Evolutionary conservation across 2,113 vertebrate genomes (phyloP).

Genomic region (Taurulus bubalis): DNA sequence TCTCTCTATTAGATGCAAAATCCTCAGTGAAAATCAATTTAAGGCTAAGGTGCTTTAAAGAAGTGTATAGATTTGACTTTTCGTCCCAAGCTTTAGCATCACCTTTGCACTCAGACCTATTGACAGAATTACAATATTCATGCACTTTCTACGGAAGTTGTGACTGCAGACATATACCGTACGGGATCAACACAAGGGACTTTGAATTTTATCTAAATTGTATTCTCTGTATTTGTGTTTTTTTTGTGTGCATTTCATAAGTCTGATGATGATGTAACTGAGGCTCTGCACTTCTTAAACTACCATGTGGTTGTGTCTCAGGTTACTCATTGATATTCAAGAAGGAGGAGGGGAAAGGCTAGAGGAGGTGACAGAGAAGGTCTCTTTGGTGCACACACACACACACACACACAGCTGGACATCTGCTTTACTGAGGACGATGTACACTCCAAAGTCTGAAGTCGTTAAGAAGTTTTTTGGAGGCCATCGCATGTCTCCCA

Average conservation of each 20-base stretch:
- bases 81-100: constrained; percentile 6
- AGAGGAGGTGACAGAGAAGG: constrained; percentile 64
- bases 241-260: constrained; percentile 5
- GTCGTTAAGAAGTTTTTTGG: constrained; percentile 7
- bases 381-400: constrained; percentile 48
- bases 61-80: constrained; percentile 53
- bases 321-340: constrained; percentile 72
- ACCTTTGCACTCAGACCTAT: constrained; percentile 6
- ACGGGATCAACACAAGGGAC: background rate
- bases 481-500: background rate
- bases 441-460: constrained; percentile 26
- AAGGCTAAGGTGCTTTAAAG: constrained; percentile 44
- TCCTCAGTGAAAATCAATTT: constrained; percentile 41
- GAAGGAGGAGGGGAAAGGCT: constrained; percentile 36
- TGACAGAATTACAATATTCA: constrained; percentile 14
- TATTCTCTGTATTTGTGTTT: background rate
- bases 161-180: background rate
- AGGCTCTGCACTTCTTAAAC: constrained; percentile 28
- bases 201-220: background rate
- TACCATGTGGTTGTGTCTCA: constrained; percentile 57
- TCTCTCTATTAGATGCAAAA: constrained; percentile 39
- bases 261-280: constrained; percentile 51
- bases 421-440: constrained; percentile 41
- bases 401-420: constrained; percentile 43
- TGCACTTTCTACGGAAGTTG: constrained; percentile 10